Base-by-base conservation (phyloP, 2,888 invertebrate genomes). In the Bembecia ichneumoniformis region DNA sequence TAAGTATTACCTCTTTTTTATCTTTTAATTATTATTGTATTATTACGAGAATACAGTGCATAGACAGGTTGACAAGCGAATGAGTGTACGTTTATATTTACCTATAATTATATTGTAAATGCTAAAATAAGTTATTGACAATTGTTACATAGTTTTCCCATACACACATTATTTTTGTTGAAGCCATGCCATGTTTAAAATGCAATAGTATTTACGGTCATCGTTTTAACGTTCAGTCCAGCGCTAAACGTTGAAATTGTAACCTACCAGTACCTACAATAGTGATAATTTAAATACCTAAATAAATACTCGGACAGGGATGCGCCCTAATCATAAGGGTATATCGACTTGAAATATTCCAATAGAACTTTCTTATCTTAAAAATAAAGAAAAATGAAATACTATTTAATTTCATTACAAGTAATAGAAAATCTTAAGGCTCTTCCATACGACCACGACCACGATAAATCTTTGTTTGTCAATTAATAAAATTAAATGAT, bases 91-190 rank as follows among this genome's bases (percentile, higher is more conserved):
- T 60, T 56, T 55, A 63, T 58, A 46, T 57, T 43, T 36, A 35
- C 5, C 35, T 43, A 43, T 48, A 17, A 49, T 47, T 54, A 71
- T 84, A 84, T 78, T 82, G 77, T 79, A 75, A 77, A 78, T 75
- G 77, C 75, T 74, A 71, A 74, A 78, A 76, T 71, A 76, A 76
- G 74, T 72, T 77, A 77, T 82, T 77, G 9, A 73, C 74, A 77
- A 63, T 78, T 86, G 83, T 86, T 84, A 81, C 76, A 82, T 82
- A 83, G 78, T 77, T 80, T 76, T 80, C 77, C 75, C 80, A 84
- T 81, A 86, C 82, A 86, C 82, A 86, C 73, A 72, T 67, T 77
- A 74, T 82, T 86, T 86, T 83, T 86, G 80, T 84, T 82, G 28
- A 71, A 67, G 75, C 86, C 80, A 82, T 68, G 66, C 84, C 87